Evolutionary conservation across 1,140 invertebrate genomes (phyloP).

Genomic region (Drosophila tristis): DNA sequence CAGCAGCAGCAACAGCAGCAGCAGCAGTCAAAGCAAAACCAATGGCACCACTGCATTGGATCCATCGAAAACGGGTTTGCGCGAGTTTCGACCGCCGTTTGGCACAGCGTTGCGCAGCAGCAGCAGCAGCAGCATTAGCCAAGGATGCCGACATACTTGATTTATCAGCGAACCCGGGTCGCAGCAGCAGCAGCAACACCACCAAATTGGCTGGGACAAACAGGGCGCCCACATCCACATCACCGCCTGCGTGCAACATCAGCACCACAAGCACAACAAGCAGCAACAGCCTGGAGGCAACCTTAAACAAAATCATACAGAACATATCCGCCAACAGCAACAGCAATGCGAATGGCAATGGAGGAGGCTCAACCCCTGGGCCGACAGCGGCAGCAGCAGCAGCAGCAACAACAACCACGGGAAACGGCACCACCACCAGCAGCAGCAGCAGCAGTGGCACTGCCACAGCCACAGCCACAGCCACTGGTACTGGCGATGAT

Average conservation of each 20-base stretch:
- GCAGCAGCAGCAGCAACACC: conserved; percentile 34
- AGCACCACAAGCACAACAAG: conserved; percentile 30
- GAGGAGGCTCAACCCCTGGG: conserved; percentile 17
- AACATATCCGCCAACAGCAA: conserved; percentile 68
- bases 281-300: conserved; percentile 71
- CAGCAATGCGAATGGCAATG: conserved; percentile 17
- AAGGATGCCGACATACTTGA: conserved; percentile 79
- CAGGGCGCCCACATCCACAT: conserved; percentile 28
- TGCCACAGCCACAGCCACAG: not conserved
- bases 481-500: conserved; percentile 53
- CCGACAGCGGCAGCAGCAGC: not conserved
- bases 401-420: not conserved
- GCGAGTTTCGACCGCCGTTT: conserved; percentile 65
- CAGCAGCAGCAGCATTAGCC: conserved; percentile 5
- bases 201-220: conserved; percentile 32
- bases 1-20: conserved; percentile 12
- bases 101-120: conserved; percentile 4
- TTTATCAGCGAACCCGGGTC: conserved; percentile 63
- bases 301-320: conserved; percentile 81
- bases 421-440: not conserved
- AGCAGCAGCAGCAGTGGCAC: not conserved
- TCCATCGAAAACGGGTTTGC: conserved; percentile 74
- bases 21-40: conserved; percentile 41
- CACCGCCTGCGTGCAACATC: conserved; percentile 23
- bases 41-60: conserved; percentile 60